phyloP scores from a whole-genome alignment of 2,888 invertebrate genomes.

The Prosapia bicincta region DNA sequence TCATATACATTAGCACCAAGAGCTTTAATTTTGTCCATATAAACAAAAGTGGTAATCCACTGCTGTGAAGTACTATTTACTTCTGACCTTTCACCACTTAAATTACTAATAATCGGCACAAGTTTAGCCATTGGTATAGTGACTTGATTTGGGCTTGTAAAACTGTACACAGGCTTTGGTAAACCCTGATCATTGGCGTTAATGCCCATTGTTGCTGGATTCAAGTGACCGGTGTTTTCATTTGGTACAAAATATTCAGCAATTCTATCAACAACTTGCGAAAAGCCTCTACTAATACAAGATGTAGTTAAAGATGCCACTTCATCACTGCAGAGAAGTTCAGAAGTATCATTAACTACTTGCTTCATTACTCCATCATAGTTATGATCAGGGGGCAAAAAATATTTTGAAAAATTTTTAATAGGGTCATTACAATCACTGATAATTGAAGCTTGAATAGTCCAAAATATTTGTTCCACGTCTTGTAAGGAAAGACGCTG shows the following conservation, averaged over 20 bases:
- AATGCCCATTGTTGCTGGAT: background rate
- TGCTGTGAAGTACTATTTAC: slow-evolving; percentile 54
- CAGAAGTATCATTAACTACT: slow-evolving; percentile 75
- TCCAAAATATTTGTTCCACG: slow-evolving; percentile 79
- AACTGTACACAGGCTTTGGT: slow-evolving; percentile 41
- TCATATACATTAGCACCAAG: slow-evolving; percentile 92
- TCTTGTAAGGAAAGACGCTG: slow-evolving; percentile 69
- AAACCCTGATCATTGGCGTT: slow-evolving; percentile 36
- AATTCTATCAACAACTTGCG: slow-evolving; percentile 73
- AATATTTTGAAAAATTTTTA: slow-evolving; percentile 59
- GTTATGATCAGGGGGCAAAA: slow-evolving; percentile 51
- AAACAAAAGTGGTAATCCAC: slow-evolving; percentile 69
- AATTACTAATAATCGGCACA: slow-evolving; percentile 72
- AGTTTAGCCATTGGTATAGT: slow-evolving; percentile 82
- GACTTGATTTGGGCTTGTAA: slow-evolving; percentile 67
- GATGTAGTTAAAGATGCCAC: slow-evolving; percentile 69
- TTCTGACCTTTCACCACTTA: slow-evolving; percentile 58
- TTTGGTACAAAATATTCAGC: slow-evolving; percentile 64
- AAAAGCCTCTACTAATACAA: slow-evolving; percentile 75
- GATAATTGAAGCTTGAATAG: slow-evolving; percentile 69
- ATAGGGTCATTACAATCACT: slow-evolving; percentile 63
- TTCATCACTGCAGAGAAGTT: slow-evolving; percentile 83
- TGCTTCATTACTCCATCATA: slow-evolving; percentile 45
- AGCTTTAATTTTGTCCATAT: slow-evolving; percentile 76
- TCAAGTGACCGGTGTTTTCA: slow-evolving; percentile 25